Evolutionary conservation across 2,888 invertebrate genomes (phyloP).

Genomic region (Orgyia antiqua): DNA sequence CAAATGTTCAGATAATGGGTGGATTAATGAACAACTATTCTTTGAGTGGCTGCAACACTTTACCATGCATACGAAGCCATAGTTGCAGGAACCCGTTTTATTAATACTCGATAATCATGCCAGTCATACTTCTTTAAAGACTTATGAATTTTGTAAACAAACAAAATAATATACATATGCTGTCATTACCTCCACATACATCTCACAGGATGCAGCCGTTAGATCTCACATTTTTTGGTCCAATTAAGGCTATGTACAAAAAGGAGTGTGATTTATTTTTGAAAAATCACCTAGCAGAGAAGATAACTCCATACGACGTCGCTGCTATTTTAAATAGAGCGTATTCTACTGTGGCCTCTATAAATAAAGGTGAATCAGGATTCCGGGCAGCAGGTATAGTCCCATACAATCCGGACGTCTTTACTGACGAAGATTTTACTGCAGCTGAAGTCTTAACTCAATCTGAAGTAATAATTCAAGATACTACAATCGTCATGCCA

Average conservation of each 20-base stretch:
- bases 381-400: slow-evolving; percentile 14
- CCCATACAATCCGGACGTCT: not conserved
- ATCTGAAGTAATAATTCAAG: slow-evolving; percentile 12
- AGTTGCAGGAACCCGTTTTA: slow-evolving; percentile 33
- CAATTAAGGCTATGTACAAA: slow-evolving; percentile 10
- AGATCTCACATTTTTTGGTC: slow-evolving; percentile 7
- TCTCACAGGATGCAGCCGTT: slow-evolving; percentile 13
- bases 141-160: slow-evolving; percentile 4
- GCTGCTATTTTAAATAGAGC: slow-evolving; percentile 13
- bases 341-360: slow-evolving; percentile 14
- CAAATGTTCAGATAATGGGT: slow-evolving; percentile 11
- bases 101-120: slow-evolving; percentile 23
- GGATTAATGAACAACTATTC: slow-evolving; percentile 20
- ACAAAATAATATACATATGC: slow-evolving; percentile 11
- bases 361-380: slow-evolving; percentile 18
- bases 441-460: slow-evolving; percentile 13
- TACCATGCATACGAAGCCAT: slow-evolving; percentile 25
- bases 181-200: slow-evolving; percentile 22
- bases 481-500: not conserved
- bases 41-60: slow-evolving; percentile 24
- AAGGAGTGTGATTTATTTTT: slow-evolving; percentile 9
- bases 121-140: slow-evolving; percentile 2
- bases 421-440: slow-evolving; percentile 8
- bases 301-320: slow-evolving; percentile 13
- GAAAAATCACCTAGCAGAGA: slow-evolving; percentile 5